Evolutionary conservation across 2,113 vertebrate species (phyloP), one percentile per base, ranked within the genome.

Genomic region (Chaetops frenatus): DNA sequence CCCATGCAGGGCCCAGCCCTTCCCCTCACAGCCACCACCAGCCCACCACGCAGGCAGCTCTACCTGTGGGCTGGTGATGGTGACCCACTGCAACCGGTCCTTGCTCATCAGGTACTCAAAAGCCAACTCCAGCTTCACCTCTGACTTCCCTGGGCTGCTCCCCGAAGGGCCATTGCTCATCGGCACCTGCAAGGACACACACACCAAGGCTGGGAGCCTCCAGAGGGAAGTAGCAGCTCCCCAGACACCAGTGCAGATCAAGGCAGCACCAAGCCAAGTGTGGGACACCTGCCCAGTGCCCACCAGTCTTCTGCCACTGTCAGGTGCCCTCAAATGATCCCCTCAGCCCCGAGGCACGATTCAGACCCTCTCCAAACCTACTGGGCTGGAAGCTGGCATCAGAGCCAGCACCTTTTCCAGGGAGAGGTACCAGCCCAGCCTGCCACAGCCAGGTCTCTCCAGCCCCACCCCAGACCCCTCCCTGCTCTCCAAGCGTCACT

Each of bases 21-120:
- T 40, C 25, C 40, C 56, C 56, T 60, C 22, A 40, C 24, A 45
- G 47, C 28, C 47, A 22, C 50, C 5, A 1, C 51, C 10, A 22
- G 42, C 19, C 51, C 28, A 19, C 11, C 36, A 20, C 1, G 0
- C 38, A 54, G 51, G 36, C 40, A 69, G 28, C 60, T 93, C 96
- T 93, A 99, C 99, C 99, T 99, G 99, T 4, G 99, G 99, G 80
- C 99, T 99, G 89, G 99, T 99, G 98, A 99, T 99, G 97, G 99
- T 99, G 96, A 99, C 99, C 99, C 99, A 99, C 97, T 99, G 99
- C 65, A 99, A 98, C 51, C 99, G 98, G 94, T 99, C 99, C 95
- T 99, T 99, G 97, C 99, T 99, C 99, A 99, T 99, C 92, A 99
- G 98, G 90, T 99, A 99, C 97, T 99, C 99, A 4, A 99, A 99